Evolutionary conservation across 2,113 vertebrate species (phyloP), one percentile per base, ranked within the genome.

Genomic region (Ciconia boyciana): DNA sequence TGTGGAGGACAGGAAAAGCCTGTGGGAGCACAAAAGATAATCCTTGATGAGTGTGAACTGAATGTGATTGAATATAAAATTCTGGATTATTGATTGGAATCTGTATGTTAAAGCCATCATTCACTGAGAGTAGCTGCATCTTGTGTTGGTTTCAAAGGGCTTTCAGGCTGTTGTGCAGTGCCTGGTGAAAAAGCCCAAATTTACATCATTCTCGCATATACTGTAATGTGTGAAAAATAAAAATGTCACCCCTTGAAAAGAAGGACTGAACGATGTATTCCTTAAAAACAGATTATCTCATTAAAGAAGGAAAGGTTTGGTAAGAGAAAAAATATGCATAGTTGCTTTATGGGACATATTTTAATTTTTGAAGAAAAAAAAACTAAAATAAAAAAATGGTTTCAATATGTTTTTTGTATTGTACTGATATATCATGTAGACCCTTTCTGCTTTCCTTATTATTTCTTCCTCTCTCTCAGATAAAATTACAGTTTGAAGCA

Each of bases 401-500:
- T 97, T 97, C 97, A 97, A 97, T 98, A 97, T 97, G 95, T 93
- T 97, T 97, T 94, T 95, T 92, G 91, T 96, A 97, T 98, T 98
- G 94, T 97, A 80, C 87, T 93, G 74, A 97, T 98, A 87, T 62
- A 98, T 98, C 97, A 97, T 92, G 69, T 62, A 94, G 96, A 93
- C 92, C 94, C 74, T 97, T 97, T 93, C 92, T 97, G 89, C 95
- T 89, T 97, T 94, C 83, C 92, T 90, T 95, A 69, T 81, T 91
- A 85, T 95, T 93, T 86, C 57, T 92, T 92, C 41, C 41, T 55
- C 39, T 70, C 91, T 97, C 76, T 87, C 52, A 52, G 90, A 95
- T 87, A 97, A 97, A 98, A 97, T 98, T 98, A 97, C 94, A 91
- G 86, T 98, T 98, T 93, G 89, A 91, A 96, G 76, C 93, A 93